A percentile compares a stretch with the other conserved stretches of the same genome.
Evolutionary conservation across 1,140 invertebrate genomes (phyloP).

Genomic region (Hesperophylax magnus): DNA sequence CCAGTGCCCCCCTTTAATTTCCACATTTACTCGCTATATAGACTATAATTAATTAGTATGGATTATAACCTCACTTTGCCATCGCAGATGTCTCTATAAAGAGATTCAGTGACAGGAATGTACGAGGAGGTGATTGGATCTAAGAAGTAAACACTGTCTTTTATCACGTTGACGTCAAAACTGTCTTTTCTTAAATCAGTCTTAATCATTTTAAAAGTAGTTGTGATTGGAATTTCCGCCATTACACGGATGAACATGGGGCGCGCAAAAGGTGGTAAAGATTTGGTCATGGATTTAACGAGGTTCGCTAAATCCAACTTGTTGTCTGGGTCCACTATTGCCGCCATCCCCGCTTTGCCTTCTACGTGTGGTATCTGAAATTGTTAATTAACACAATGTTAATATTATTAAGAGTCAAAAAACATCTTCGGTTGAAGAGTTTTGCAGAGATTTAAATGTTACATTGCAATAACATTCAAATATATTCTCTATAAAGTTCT

Average conservation of each 20-base stretch:
- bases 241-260: constrained; percentile 92
- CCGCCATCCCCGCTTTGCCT: constrained; percentile 95
- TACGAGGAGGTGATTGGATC: constrained; percentile 75
- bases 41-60: no score
- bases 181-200: constrained; percentile 84
- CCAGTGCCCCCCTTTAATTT: no score
- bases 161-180: constrained; percentile 76
- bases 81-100: constrained; percentile 77
- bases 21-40: no score
- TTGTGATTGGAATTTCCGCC: constrained; percentile 85
- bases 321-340: constrained; percentile 44
- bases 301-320: constrained; percentile 69
- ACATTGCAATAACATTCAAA: no score
- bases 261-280: constrained; percentile 86
- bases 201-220: constrained; percentile 94
- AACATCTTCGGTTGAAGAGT: no score
- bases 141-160: constrained; percentile 84
- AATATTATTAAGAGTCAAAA: no score
- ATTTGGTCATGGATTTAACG: constrained; percentile 75
- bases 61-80: constrained; percentile 74
- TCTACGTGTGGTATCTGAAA: constrained; percentile 84
- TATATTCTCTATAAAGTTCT: no score
- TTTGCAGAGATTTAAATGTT: no score
- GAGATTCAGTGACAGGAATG: constrained; percentile 75
- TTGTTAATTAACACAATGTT: neutral